Base-by-base conservation (phyloP, 1,140 invertebrate species). In the Mamestra configurata region DNA sequence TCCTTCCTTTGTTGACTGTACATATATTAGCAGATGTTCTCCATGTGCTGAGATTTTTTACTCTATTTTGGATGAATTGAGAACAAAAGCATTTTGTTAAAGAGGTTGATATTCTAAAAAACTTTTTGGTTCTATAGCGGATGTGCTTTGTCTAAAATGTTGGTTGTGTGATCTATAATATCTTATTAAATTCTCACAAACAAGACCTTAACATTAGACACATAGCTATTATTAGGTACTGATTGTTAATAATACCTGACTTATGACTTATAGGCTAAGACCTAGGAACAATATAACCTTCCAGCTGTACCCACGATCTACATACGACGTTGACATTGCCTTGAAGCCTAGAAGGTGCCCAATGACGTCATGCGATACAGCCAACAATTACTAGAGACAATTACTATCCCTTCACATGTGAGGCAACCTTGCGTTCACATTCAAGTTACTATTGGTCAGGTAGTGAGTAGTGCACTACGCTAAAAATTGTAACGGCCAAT, bases 401-500 rank as follows among this genome's bases (percentile, higher is more conserved):
- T 70, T 70, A 49, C 66, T 70, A 70, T 70, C 66, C 66, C 66
- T 70, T 70, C 66, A 70, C 66, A 49, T 46, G 35, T 64, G 22
- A 27, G 11, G 6, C n/a, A 40, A 43, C 66, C 66, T 70, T 70
- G 66, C 66, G 13, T 49, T 70, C 66, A 46, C 40, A 70, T 49
- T n/a, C 13, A 27, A n/a, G 20, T 13, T 22, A 35, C 31, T 4
- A 70, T 70, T 70, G 66, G 66, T 70, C 40, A 46, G 15, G 66
- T 61, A 18, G 59, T 61, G 59, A 8, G 59, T 35, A 15, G 59
- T 49, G 22, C 22, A n/a, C 4, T 40, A 4, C 37, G 3, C 10
- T 20, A 27, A 6, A n/a, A 5, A 7, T 8, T 27, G 22, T 46
- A 70, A 46, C 66, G 11, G 27, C 66, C 66, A 70, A 70, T 70